These are phyloP conservation scores for Podarcis muralis DNA, from an alignment of 2,113 vertebrate species.

Conservation along the genomic window DNA sequence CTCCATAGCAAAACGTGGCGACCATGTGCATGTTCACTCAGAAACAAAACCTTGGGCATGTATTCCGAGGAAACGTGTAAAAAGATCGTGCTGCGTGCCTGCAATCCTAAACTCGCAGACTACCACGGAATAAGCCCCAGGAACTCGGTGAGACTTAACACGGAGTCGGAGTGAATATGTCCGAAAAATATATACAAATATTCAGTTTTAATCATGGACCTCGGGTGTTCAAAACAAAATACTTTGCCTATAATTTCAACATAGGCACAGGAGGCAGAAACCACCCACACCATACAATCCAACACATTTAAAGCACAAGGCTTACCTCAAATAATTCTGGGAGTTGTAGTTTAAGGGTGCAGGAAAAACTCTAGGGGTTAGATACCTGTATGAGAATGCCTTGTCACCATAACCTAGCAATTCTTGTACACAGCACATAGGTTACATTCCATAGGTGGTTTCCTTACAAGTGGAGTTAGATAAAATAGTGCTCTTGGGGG, in stretches of 20 bases:
- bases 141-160: neutral
- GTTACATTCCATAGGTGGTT: neutral
- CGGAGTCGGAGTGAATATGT: neutral
- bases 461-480: neutral
- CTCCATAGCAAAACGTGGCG: neutral
- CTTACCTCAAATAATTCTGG: too few species aligned
- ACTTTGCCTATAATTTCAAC: neutral
- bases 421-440: neutral
- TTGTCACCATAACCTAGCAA: neutral
- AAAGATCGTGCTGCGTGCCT: neutral
- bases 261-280: neutral
- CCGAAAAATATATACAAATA: too few species aligned
- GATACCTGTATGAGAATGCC: neutral
- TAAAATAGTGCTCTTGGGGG: neutral
- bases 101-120: too few species aligned
- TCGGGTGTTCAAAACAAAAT: neutral
- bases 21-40: neutral
- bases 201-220: neutral
- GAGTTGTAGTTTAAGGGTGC: too few species aligned
- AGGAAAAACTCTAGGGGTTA: too few species aligned
- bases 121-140: neutral
- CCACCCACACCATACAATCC: too few species aligned
- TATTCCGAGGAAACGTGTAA: neutral
- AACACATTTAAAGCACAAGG: too few species aligned
- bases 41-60: too few species aligned